A percentile compares a stretch with the other conserved stretches of the same genome.
These are phyloP conservation scores for Girardinichthys multiradiatus DNA, from an alignment of 2,113 vertebrate species.

Conservation along the genomic window DNA sequence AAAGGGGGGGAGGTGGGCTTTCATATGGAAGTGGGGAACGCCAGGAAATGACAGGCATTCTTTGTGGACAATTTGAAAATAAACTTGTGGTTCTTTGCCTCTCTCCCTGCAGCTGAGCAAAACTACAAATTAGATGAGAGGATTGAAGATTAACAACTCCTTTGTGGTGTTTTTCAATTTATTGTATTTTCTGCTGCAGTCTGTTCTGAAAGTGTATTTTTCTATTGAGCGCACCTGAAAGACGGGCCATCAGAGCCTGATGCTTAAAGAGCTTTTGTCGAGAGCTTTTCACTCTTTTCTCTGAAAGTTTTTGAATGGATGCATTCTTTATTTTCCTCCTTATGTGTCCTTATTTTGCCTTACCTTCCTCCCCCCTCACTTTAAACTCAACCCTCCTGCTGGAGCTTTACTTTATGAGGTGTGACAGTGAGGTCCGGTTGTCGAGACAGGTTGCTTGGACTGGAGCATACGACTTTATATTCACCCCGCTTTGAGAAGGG, in stretches of 20 bases:
- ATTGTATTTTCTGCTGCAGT: constrained; percentile 43
- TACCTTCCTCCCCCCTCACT: constrained; percentile 37
- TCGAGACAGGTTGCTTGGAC: constrained; percentile 48
- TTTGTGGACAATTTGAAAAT: constrained; percentile 84
- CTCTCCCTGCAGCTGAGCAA: constrained; percentile 64
- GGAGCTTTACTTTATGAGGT: constrained; percentile 71
- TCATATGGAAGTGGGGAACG: constrained; percentile 79
- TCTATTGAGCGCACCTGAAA: constrained; percentile 28
- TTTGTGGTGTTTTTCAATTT: constrained; percentile 34
- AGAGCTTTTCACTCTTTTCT: constrained; percentile 44
- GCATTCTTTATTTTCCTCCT: constrained; percentile 51
- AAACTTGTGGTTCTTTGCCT: constrained; percentile 78
- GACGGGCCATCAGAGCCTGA: constrained; percentile 44
- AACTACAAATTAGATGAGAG: constrained; percentile 61
- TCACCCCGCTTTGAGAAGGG: constrained; percentile 53
- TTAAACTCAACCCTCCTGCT: constrained; percentile 54
- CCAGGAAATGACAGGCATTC: constrained; percentile 87
- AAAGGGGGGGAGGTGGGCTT: constrained; percentile 58
- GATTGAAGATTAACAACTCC: constrained; percentile 58
- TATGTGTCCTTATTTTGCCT: constrained; percentile 74
- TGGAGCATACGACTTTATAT: constrained; percentile 72
- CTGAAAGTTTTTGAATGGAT: constrained; percentile 39
- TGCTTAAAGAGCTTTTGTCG: constrained; percentile 49
- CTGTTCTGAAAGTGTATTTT: constrained; percentile 54
- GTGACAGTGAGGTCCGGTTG: constrained; percentile 70